A percentile compares a stretch with the other conserved stretches of the same genome.
These are phyloP conservation scores for Escarpia spicata DNA, from an alignment of 2,888 invertebrate genomes.

Conservation along the genomic window DNA sequence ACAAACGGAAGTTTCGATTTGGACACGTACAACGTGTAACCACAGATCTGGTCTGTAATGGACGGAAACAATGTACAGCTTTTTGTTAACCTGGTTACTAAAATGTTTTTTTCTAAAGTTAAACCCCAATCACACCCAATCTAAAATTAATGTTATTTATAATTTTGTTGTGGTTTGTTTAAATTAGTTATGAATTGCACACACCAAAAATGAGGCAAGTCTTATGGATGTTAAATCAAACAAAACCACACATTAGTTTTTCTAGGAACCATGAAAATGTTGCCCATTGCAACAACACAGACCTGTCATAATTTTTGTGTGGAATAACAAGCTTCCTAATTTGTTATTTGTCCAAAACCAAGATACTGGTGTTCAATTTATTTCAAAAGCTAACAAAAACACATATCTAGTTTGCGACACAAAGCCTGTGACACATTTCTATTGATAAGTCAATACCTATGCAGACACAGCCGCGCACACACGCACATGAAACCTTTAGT, in stretches of 20 bases:
- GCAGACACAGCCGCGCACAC: too few relatives aligned
- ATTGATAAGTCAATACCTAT: too few relatives aligned
- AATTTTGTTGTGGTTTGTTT: not conserved
- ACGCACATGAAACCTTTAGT: too few relatives aligned
- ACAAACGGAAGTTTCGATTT: constrained; percentile 53
- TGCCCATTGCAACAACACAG: not conserved
- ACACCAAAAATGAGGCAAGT: not conserved
- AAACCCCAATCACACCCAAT: not conserved
- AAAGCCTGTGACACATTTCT: not conserved
- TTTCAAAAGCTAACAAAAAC: not conserved
- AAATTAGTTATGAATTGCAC: not conserved
- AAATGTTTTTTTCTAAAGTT: not conserved
- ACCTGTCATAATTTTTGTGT: not conserved
- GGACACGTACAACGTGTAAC: constrained; percentile 50
- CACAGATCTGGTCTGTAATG: constrained; percentile 57
- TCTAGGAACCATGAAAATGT: not conserved
- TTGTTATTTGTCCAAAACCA: not conserved
- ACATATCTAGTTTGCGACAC: not conserved
- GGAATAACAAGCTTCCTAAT: not conserved
- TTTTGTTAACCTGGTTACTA: not conserved
- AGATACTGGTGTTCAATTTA: not conserved
- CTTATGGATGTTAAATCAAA: too few relatives aligned
- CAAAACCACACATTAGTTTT: not conserved
- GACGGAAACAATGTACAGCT: constrained; percentile 28
- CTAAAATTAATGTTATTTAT: not conserved